phyloP scores from a whole-genome alignment of 2,797 vertebrate species.

The Phrynocephalus forsythii region DNA sequence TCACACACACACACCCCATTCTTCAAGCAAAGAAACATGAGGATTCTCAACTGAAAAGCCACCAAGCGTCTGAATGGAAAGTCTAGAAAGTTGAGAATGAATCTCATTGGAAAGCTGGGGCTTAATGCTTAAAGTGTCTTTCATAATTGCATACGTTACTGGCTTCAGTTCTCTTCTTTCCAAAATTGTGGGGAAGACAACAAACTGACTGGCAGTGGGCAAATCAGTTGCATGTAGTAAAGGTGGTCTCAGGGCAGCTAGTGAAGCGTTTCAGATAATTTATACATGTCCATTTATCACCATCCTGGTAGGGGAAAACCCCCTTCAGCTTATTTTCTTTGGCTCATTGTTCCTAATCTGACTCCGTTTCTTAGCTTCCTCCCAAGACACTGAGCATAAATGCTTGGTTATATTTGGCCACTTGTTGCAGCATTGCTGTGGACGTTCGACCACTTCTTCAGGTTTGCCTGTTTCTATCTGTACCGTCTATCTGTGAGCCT shows the following conservation, averaged over 20 bases:
- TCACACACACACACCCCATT: no score
- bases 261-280: conserved; percentile 1
- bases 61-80: neutral
- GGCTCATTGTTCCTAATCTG: neutral
- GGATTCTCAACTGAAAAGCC: no score
- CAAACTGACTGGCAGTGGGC: neutral
- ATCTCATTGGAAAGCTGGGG: neutral
- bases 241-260: neutral
- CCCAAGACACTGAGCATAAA: neutral
- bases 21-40: no score
- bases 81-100: neutral
- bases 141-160: fast-evolving
- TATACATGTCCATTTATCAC: neutral
- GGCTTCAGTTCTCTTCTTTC: neutral
- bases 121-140: neutral
- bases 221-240: neutral
- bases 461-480: neutral
- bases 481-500: no score
- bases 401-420: neutral
- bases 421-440: conserved; percentile 1
- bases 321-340: fast-evolving
- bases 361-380: neutral
- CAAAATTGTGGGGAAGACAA: neutral
- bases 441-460: neutral
- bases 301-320: conserved; percentile 2